Percentiles rank a stretch among this genome's conserved stretches.
phyloP scores from a whole-genome alignment of 2,797 vertebrate genomes.

The Bradypus variegatus region DNA sequence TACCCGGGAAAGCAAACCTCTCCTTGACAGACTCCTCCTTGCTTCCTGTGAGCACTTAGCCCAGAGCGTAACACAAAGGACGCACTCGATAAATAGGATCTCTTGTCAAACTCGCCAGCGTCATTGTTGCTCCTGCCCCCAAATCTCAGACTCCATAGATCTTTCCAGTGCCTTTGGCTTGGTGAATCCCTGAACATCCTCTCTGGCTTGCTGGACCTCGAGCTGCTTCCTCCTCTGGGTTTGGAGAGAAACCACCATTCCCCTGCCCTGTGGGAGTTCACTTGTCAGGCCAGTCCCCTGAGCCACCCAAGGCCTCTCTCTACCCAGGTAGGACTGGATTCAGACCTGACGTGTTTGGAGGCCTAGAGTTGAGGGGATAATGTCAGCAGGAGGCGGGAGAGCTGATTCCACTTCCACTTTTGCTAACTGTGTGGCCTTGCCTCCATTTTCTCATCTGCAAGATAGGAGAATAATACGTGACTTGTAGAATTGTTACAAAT shows the following conservation, averaged over 20 bases:
- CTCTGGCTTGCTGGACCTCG: background rate
- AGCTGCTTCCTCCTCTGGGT: background rate
- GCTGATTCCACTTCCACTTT: background rate
- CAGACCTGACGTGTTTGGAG: background rate
- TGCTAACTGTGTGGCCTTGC: no score
- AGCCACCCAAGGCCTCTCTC: background rate
- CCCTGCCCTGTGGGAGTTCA: background rate
- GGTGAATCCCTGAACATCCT: background rate
- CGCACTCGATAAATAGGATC: background rate
- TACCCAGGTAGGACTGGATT: background rate
- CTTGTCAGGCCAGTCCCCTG: background rate
- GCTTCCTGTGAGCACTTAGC: background rate
- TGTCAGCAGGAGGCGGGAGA: background rate
- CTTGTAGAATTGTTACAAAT: background rate
- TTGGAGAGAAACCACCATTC: background rate
- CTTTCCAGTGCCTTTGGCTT: background rate
- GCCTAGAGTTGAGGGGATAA: background rate
- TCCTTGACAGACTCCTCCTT: background rate
- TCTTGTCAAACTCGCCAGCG: rapidly evolving
- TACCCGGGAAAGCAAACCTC: background rate
- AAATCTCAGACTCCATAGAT: background rate
- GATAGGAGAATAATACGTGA: background rate
- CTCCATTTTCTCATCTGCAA: background rate
- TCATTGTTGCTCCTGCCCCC: rapidly evolving
- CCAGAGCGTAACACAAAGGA: background rate